Conservation (phyloP, 1,140 invertebrate species). For the Campoletis sonorensis region DNA sequence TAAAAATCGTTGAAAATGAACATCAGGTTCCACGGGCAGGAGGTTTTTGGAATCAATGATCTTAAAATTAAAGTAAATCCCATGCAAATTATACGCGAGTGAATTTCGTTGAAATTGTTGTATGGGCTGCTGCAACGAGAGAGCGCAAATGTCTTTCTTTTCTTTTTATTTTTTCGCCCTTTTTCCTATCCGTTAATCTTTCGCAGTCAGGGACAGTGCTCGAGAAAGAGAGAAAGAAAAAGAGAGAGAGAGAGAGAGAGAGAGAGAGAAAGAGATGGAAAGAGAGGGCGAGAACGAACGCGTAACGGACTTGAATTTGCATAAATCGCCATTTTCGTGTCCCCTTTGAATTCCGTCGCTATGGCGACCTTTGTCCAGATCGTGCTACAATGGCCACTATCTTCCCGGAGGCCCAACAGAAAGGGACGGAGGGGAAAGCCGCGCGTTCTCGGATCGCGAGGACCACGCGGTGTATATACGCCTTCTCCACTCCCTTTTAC, state of each 20-base stretch:
- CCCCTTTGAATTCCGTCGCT: slow-evolving; percentile 71
- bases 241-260: too few relatives aligned
- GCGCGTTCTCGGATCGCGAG: slow-evolving; percentile 44
- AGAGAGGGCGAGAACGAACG: slow-evolving; percentile 48
- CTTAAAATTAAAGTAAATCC: background rate
- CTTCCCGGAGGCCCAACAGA: slow-evolving; percentile 54
- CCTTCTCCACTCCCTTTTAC: slow-evolving; percentile 38
- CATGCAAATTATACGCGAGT: background rate
- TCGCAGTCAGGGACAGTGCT: slow-evolving; percentile 27
- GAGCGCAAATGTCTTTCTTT: slow-evolving; percentile 18
- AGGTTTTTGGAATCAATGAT: background rate
- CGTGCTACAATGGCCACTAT: slow-evolving; percentile 71
- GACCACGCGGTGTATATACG: slow-evolving; percentile 38
- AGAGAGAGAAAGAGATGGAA: slow-evolving; percentile 41
- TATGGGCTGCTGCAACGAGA: background rate
- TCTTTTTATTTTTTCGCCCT: background rate
- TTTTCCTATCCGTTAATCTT: slow-evolving; percentile 43
- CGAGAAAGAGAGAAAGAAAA: slow-evolving; percentile 37
- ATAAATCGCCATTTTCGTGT: slow-evolving; percentile 69
- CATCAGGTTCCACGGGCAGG: background rate
- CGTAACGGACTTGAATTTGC: slow-evolving; percentile 65
- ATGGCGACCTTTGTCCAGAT: slow-evolving; percentile 72
- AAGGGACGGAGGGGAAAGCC: slow-evolving; percentile 44
- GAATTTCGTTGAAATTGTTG: slow-evolving; percentile 19
- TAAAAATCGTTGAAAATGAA: background rate